Percentiles rank a stretch among this genome's conserved stretches.
phyloP scores from a whole-genome alignment of 2,888 invertebrate genomes.

The Branchellion lobata region DNA sequence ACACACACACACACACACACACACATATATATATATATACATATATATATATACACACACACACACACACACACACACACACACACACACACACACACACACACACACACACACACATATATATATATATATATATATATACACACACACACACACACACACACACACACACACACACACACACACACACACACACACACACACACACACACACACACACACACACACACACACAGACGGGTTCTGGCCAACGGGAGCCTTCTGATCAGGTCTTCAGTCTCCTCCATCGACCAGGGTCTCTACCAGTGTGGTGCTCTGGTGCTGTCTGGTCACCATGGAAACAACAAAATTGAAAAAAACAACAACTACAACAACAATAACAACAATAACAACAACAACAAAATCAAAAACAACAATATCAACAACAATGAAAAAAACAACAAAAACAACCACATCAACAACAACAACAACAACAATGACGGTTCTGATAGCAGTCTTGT shows the following conservation, averaged over 20 bases:
- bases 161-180: too few species aligned
- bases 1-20: too few species aligned
- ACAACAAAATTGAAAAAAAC: background rate
- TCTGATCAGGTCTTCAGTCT: background rate
- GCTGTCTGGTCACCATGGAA: background rate
- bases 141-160: too few species aligned
- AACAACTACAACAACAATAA: background rate
- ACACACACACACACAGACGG: background rate
- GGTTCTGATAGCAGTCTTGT: too few species aligned
- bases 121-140: too few species aligned
- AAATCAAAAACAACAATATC: background rate
- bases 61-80: too few species aligned
- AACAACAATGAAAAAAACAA: background rate
- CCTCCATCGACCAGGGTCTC: background rate
- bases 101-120: too few species aligned
- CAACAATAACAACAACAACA: background rate
- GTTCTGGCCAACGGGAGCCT: background rate
- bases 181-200: too few species aligned
- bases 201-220: too few species aligned
- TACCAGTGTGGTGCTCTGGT: constrained; percentile 6
- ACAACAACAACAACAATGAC: background rate
- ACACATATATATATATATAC: too few species aligned
- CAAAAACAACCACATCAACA: background rate
- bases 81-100: too few species aligned
- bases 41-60: too few species aligned